Evolutionary conservation across 2,888 invertebrate genomes (phyloP).

Genomic region (Muscina levida): DNA sequence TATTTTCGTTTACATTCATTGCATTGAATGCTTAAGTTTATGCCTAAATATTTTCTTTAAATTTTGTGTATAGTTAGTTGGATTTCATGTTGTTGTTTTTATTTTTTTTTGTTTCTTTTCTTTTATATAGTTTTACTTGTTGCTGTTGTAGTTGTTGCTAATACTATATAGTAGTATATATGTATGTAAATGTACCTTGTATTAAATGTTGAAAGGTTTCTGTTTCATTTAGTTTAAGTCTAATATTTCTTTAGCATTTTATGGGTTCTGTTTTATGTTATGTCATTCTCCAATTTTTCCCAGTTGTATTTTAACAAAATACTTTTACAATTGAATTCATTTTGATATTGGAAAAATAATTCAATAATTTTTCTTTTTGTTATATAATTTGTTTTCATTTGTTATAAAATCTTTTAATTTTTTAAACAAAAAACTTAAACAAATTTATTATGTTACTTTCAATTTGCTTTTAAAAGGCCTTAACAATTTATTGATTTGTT

Average conservation of each 20-base stretch:
- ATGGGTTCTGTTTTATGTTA: slow-evolving; percentile 51
- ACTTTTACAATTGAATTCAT: slow-evolving; percentile 43
- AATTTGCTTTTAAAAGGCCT: slow-evolving; percentile 57
- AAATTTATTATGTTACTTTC: slow-evolving; percentile 44
- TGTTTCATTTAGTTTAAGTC: slow-evolving; percentile 48
- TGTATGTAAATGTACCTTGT: slow-evolving; percentile 59
- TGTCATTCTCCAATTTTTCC: background rate
- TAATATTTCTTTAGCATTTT: slow-evolving; percentile 42
- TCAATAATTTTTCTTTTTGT: slow-evolving; percentile 41
- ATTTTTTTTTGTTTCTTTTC: no score
- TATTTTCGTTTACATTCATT: no score
- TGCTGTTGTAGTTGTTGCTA: slow-evolving; percentile 38
- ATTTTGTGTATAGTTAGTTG: slow-evolving; percentile 57
- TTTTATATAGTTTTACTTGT: no score
- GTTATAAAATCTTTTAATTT: slow-evolving; percentile 41
- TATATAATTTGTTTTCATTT: slow-evolving; percentile 59
- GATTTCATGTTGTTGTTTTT: slow-evolving; percentile 34
- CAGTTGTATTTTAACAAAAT: slow-evolving; percentile 52
- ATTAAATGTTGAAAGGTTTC: slow-evolving; percentile 23
- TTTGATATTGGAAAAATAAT: slow-evolving; percentile 31
- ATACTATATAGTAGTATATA: slow-evolving; percentile 45
- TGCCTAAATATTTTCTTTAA: slow-evolving; percentile 62
- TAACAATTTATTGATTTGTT: slow-evolving; percentile 59
- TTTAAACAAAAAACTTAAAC: slow-evolving; percentile 52
- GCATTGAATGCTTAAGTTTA: slow-evolving; percentile 62